A percentile compares a stretch with the other conserved stretches of the same genome.
phyloP scores from a whole-genome alignment of 2,888 invertebrate genomes.

The Torymus auratus region DNA sequence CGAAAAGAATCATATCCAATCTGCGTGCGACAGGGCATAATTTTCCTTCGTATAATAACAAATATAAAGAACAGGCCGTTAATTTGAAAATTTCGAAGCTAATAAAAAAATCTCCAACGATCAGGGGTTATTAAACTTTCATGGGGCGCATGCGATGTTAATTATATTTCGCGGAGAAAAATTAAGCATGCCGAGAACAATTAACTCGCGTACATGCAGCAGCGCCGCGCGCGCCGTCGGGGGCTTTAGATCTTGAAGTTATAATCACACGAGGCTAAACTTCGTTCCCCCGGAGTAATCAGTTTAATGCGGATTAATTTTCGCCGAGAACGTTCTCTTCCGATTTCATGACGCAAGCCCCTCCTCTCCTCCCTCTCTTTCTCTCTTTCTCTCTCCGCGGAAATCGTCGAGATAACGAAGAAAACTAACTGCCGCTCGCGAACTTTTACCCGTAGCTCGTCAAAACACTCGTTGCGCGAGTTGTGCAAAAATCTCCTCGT shows the following conservation, averaged over 20 bases:
- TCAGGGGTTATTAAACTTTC: slow-evolving; percentile 33
- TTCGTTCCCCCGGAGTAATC: slow-evolving; percentile 20
- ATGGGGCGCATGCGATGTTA: slow-evolving; percentile 27
- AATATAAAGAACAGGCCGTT: not conserved
- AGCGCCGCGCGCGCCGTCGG: not conserved
- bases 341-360: not conserved
- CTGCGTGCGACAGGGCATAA: too few relatives aligned
- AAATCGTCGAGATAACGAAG: too few relatives aligned
- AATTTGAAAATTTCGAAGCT: slow-evolving; percentile 27
- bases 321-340: not conserved
- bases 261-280: slow-evolving; percentile 28
- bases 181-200: slow-evolving; percentile 17
- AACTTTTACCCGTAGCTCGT: too few relatives aligned
- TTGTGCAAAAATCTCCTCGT: too few relatives aligned
- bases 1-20: too few relatives aligned
- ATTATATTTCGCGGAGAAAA: slow-evolving; percentile 29
- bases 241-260: slow-evolving; percentile 7
- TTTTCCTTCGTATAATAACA: too few relatives aligned
- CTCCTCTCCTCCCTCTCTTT: too few relatives aligned
- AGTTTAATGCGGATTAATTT: slow-evolving; percentile 28
- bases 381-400: too few relatives aligned
- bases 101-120: slow-evolving; percentile 17
- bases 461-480: too few relatives aligned
- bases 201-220: slow-evolving; percentile 4
- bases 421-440: too few relatives aligned